Percentiles rank a stretch among this genome's conserved stretches.
Evolutionary conservation across 2,113 vertebrate species (phyloP).

Genomic region (Tichodroma muraria): DNA sequence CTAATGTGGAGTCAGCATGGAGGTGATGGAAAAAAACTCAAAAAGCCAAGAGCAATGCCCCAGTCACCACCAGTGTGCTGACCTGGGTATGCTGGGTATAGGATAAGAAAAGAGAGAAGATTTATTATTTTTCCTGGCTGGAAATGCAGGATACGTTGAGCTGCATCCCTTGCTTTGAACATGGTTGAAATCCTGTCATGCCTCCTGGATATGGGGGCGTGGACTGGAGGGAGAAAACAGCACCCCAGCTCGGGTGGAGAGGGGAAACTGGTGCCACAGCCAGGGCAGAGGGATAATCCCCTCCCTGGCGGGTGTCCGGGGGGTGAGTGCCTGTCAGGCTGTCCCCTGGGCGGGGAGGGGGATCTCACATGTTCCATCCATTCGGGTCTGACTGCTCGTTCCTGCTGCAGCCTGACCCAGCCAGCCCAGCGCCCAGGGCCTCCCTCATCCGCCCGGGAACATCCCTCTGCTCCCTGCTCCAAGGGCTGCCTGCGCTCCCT

Average conservation of each 20-base stretch:
- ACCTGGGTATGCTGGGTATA: neutral
- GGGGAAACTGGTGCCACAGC: neutral
- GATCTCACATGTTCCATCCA: neutral
- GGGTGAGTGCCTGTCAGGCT: neutral
- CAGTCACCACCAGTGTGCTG: neutral
- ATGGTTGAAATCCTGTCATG: accelerated
- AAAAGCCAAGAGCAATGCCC: neutral
- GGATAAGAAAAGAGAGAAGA: neutral
- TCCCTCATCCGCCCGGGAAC: neutral
- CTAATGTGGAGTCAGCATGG: neutral
- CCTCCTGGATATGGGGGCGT: accelerated
- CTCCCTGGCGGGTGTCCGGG: accelerated
- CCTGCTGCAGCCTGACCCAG: neutral
- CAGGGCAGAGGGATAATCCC: accelerated
- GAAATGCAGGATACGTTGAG: neutral
- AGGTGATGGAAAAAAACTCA: neutral
- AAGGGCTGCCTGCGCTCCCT: neutral
- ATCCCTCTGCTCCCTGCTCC: neutral
- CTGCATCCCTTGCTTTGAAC: neutral
- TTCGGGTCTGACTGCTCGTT: neutral
- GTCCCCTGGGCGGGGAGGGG: neutral
- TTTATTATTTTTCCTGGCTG: neutral
- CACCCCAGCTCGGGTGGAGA: neutral
- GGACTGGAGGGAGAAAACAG: neutral
- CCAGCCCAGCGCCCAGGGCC: neutral